A percentile compares a stretch with the other conserved stretches of the same genome.
Conservation (phyloP, 2,797 vertebrate genomes). For the Poeciliopsis paucimaculata region DNA sequence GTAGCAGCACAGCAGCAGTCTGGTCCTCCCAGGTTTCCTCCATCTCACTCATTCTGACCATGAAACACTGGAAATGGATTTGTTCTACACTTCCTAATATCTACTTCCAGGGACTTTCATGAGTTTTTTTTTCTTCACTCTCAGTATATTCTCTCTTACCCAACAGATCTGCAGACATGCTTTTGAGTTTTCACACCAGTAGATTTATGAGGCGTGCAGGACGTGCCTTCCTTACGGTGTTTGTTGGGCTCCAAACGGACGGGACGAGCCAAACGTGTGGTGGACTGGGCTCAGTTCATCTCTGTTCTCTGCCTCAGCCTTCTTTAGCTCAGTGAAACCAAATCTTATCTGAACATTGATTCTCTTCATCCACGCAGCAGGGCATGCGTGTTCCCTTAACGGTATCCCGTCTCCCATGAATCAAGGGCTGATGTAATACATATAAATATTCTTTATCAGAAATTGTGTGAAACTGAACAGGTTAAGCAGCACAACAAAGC, state of each 20-base stretch:
- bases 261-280: not conserved
- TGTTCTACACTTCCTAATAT: not conserved
- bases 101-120: not conserved
- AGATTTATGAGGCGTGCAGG: not conserved
- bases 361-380: not conserved
- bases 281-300: not conserved
- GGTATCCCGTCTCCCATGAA: too few relatives aligned
- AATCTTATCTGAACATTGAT: not conserved
- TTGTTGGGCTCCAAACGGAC: not conserved
- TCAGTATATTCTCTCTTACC: not conserved
- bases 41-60: not conserved
- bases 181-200: not conserved
- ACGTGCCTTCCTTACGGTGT: not conserved
- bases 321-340: not conserved
- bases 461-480: too few relatives aligned
- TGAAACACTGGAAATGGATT: not conserved
- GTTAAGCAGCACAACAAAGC: too few relatives aligned
- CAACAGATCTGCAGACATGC: not conserved
- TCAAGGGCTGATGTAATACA: too few relatives aligned
- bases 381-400: too few relatives aligned
- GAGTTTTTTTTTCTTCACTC: too few relatives aligned
- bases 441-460: too few relatives aligned
- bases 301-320: not conserved
- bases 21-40: not conserved
- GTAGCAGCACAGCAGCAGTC: not conserved